Base-by-base conservation (phyloP, 2,113 vertebrate genomes). In the Seriola rivoliana region DNA sequence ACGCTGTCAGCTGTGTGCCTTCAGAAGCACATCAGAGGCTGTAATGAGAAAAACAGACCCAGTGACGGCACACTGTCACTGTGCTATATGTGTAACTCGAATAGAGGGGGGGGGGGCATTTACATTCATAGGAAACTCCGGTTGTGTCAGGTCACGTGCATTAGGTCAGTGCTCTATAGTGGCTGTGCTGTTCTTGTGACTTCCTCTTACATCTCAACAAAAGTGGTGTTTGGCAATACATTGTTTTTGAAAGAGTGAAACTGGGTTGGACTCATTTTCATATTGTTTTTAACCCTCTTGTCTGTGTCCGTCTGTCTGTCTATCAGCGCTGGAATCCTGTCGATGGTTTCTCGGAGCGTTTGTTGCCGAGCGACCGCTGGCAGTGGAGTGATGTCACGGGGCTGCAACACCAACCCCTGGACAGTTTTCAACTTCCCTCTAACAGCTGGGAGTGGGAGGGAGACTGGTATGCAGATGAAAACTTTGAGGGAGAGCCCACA, bases 341-440 rank as follows among this genome's bases (percentile, higher is more conserved):
- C 65, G 96, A 97, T 8, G 96, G 98, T 72, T 99, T 99, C 94
- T 99, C 98, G 0, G 97, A 98, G 57, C 96, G 96, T 54, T 92
- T 99, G 71, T 92, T 99, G 81, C 98, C 97, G 1, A 99, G 98
- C 19, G 98, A 99, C 92, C 98, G 98, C 91, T 99, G 98, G 98
- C 96, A 96, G 40, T 99, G 97, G 98, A 99, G 98, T 8, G 97
- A 99, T 63, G 94, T 98, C 92, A 97, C 96, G 0, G 98, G 98
- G 59, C 95, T 99, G 55, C 95, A 97, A 76, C 96, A 97, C 63
- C 97, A 97, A 88, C 95, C 95, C 4, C 95, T 97, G 36, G 95
- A 96, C 58, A 89, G 93, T 85, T 98, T 98, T 88, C 90, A 55
- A 8, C 95, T 98, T 71, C 96, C 97, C 14, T 99, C 98, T 0